phyloP scores from a whole-genome alignment of 2,888 invertebrate species.

The Syritta pipiens region DNA sequence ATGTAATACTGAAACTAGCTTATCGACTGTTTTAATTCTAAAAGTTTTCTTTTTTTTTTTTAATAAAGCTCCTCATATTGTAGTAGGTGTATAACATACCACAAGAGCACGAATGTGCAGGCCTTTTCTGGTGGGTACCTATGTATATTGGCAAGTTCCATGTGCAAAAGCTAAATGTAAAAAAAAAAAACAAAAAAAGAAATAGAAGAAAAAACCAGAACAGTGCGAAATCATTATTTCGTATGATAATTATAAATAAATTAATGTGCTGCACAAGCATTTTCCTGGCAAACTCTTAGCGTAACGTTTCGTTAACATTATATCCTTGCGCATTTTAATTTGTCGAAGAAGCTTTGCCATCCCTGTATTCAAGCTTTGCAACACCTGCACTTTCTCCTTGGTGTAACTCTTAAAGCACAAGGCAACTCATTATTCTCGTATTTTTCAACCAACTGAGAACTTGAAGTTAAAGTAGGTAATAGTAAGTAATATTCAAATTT shows the following conservation, averaged over 20 bases:
- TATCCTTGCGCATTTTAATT: constrained; percentile 28
- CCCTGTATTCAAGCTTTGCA: constrained; percentile 31
- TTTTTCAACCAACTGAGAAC: constrained; percentile 45
- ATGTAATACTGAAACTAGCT: no score
- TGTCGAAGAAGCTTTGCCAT: constrained; percentile 5
- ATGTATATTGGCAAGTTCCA: no score
- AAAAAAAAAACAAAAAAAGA: not conserved
- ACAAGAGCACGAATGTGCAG: no score
- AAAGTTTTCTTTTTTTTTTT: no score
- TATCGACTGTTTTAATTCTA: no score
- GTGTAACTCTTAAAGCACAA: constrained; percentile 28
- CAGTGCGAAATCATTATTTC: no score
- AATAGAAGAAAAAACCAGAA: no score
- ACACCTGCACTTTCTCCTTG: constrained; percentile 21
- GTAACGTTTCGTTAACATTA: not conserved
- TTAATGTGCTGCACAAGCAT: not conserved
- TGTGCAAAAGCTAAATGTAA: not conserved
- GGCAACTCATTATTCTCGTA: constrained; percentile 37
- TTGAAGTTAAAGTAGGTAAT: constrained; percentile 20
- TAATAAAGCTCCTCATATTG: no score
- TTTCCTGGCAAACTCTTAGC: not conserved
- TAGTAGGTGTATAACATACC: no score
- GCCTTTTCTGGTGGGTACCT: no score
- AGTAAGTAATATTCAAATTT: constrained; percentile 22
- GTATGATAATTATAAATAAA: no score